Conservation (phyloP, 2,797 vertebrate species). For the Oryzias sinensis region DNA sequence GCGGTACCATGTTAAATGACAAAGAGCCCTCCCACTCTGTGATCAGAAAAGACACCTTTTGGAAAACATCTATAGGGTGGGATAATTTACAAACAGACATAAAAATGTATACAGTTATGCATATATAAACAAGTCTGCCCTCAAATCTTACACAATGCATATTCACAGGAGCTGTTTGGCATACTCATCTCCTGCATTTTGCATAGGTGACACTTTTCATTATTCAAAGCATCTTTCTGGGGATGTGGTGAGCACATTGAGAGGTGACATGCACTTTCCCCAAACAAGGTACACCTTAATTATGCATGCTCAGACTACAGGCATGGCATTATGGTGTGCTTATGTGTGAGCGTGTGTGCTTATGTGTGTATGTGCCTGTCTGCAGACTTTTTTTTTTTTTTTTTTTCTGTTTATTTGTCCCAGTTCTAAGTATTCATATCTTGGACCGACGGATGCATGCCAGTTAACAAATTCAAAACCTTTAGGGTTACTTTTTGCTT, state of each 20-base stretch:
- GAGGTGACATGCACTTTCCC: conserved; percentile 79
- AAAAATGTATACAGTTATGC: background rate
- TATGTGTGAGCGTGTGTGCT: conserved; percentile 27
- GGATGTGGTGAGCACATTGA: conserved; percentile 74
- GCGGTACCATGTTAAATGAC: conserved; percentile 67
- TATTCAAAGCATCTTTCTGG: conserved; percentile 82
- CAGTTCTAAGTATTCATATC: conserved; percentile 41
- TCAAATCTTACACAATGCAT: conserved; percentile 61
- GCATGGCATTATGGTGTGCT: conserved; percentile 68
- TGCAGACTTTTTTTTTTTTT: conserved; percentile 17
- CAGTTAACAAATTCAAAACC: conserved; percentile 10
- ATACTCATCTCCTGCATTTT: conserved; percentile 79
- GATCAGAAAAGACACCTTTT: conserved; percentile 53
- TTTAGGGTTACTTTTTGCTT: conserved; percentile 1
- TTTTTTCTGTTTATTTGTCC: conserved; percentile 28
- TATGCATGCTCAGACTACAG: conserved; percentile 79
- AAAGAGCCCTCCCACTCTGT: conserved; percentile 51
- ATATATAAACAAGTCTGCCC: conserved; percentile 23
- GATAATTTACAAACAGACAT: conserved; percentile 6
- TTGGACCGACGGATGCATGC: conserved; percentile 11
- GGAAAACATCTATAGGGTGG: conserved; percentile 34
- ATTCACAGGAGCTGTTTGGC: conserved; percentile 53
- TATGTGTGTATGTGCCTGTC: conserved; percentile 47
- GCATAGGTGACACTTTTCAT: conserved; percentile 84
- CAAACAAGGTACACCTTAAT: conserved; percentile 81